Base-by-base conservation (phyloP, 2,888 invertebrate species). In the Flabesymbios commensalis region DNA sequence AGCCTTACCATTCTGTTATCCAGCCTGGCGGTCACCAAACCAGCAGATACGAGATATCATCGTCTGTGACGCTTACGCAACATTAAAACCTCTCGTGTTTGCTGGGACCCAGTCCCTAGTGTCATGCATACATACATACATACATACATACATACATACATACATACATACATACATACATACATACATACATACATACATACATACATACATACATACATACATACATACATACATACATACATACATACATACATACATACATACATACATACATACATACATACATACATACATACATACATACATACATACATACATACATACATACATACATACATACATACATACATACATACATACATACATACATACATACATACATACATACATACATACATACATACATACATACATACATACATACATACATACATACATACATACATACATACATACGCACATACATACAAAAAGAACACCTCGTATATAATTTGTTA, bases 241-340 rank as follows among this genome's bases (percentile, higher is more conserved):
- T 55, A 59, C 52, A 54, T 39, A 54, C 51, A 59, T 55, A 36
- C 33, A 49, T 51, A 48, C 48, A 59, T 55, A 59, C 43, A 59
- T 39, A 59, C 43, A 53, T 56, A 42, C 42, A 54, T 56, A 55
- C 42, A 59, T 53, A 54, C 19, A 54, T 45, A 57, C 42, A 1
- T 31, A 43, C 19, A 24, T 2, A 24, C 53, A 39, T 24, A 24
- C 17, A 57, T 19, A 57, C 26, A 33, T 41, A 49, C 49, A 49
- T 51, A 49, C 41, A 49, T 41, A 58, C 39, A 47, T 48, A 39
- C 42, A 61, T 33, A 60, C 42, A 60, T 22, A 36, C 41, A 59
- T 31, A 59, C 43, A 43, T 41, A 47, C 36, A 61, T 22, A 48
- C 24, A 61, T 29, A 33, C 33, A 60, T 17, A 48, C 29, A 60